Evolutionary conservation across 92 coral and sea anemone genomes (phyloP).

Genomic region (Blastomussa wellsi): DNA sequence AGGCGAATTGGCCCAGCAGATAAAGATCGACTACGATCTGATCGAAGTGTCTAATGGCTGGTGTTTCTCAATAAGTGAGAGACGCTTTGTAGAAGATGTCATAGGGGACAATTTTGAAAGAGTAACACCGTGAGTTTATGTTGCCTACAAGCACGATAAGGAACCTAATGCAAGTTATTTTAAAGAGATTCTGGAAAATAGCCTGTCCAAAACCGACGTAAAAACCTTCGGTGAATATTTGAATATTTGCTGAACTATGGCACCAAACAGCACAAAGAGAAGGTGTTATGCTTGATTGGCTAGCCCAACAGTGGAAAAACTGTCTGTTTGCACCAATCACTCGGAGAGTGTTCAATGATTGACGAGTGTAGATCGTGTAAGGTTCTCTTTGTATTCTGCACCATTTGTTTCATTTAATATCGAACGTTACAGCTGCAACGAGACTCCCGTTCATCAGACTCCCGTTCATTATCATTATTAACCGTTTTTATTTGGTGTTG

Average conservation of each 20-base stretch:
- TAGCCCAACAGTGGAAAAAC: conserved; percentile 14
- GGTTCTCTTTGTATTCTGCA: background rate
- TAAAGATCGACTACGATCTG: background rate
- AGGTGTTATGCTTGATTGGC: conserved; percentile 5
- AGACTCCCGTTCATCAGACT: background rate
- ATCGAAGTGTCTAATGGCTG: conserved; percentile 10
- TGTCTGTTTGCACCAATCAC: background rate
- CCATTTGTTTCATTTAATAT: background rate
- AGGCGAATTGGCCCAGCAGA: background rate
- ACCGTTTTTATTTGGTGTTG: background rate
- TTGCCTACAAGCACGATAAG: background rate
- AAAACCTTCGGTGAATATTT: conserved; percentile 12
- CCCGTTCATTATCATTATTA: no score
- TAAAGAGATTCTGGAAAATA: background rate
- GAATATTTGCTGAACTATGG: conserved; percentile 7
- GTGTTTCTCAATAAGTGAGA: background rate
- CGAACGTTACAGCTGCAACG: background rate
- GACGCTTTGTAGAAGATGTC: background rate
- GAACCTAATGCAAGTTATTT: background rate
- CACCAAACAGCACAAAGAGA: conserved; percentile 27
- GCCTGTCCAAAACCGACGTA: background rate
- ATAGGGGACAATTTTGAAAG: background rate
- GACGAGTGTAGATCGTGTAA: background rate
- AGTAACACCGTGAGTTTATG: conserved; percentile 1
- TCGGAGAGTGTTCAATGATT: background rate